These are phyloP conservation scores for Xylota segnis DNA, from an alignment of 2,888 invertebrate species.

Conservation along the genomic window DNA sequence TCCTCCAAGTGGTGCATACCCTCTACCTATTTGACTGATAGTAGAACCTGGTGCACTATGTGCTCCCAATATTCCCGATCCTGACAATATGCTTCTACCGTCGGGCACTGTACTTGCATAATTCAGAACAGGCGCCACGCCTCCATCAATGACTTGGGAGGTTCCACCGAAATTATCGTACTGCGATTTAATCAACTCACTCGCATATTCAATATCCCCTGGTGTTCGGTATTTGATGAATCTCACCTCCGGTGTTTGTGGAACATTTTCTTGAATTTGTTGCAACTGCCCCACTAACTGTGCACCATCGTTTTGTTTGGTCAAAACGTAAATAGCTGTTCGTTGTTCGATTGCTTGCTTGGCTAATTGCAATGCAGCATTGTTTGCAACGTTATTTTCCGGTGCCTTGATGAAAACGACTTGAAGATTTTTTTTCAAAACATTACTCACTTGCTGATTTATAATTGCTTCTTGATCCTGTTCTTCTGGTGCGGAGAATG, in stretches of 20 bases:
- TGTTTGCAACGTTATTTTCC: constrained; percentile 80
- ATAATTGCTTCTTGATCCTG: constrained; percentile 79
- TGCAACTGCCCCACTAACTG: constrained; percentile 80
- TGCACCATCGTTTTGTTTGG: constrained; percentile 80
- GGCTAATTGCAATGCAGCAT: constrained; percentile 80
- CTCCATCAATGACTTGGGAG: constrained; percentile 79
- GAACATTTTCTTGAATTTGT: constrained; percentile 78
- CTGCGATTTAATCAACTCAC: constrained; percentile 81
- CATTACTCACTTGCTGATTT: constrained; percentile 77
- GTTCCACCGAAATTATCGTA: constrained; percentile 80
- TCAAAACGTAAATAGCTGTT: constrained; percentile 81
- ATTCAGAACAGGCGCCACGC: constrained; percentile 81
- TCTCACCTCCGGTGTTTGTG: constrained; percentile 81
- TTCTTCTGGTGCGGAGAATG: constrained; percentile 80
- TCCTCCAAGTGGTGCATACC: not conserved
- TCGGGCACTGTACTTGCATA: constrained; percentile 78
- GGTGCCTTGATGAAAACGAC: constrained; percentile 81
- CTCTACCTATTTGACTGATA: not conserved
- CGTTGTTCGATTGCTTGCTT: constrained; percentile 81
- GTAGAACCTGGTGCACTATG: not conserved
- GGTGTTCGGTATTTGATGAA: constrained; percentile 82
- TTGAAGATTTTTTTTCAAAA: constrained; percentile 79
- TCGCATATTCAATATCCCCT: constrained; percentile 81
- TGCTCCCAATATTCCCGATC: not conserved
- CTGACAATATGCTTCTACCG: not conserved